Conservation (phyloP, 2,888 invertebrate species). For the Drosophila prostipennis region DNA sequence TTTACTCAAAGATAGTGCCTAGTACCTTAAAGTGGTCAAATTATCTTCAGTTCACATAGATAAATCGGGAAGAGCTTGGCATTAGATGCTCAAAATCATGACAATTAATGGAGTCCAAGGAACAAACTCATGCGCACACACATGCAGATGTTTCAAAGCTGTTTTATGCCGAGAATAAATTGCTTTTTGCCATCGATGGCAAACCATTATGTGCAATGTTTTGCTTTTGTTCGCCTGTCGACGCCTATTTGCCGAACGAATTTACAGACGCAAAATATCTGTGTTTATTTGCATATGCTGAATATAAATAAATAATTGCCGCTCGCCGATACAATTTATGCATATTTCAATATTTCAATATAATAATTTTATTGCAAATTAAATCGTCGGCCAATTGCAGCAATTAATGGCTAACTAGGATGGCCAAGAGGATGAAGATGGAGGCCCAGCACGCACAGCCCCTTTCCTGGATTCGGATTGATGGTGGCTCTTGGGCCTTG, state of each 20-base stretch:
- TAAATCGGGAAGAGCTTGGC: slow-evolving; percentile 5
- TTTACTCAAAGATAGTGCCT: not conserved
- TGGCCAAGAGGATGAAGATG: not conserved
- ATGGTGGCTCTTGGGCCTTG: slow-evolving; percentile 7
- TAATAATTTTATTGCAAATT: slow-evolving; percentile 48
- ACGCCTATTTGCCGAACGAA: slow-evolving; percentile 38
- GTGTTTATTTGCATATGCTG: slow-evolving; percentile 50
- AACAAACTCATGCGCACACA: slow-evolving; percentile 5
- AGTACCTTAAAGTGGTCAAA: too few species aligned
- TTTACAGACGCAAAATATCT: slow-evolving; percentile 35
- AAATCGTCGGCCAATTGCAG: slow-evolving; percentile 34
- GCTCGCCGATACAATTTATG: slow-evolving; percentile 42
- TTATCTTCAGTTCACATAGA: too few species aligned
- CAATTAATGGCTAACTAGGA: slow-evolving; percentile 18
- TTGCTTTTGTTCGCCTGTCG: slow-evolving; percentile 19
- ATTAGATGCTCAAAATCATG: slow-evolving; percentile 4
- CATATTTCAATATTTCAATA: slow-evolving; percentile 40
- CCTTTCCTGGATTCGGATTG: not conserved
- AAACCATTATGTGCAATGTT: slow-evolving; percentile 1
- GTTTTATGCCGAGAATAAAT: slow-evolving; percentile 44
- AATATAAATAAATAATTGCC: slow-evolving; percentile 51
- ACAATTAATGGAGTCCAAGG: slow-evolving; percentile 42
- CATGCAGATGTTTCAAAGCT: slow-evolving; percentile 13
- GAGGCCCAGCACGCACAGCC: not conserved
- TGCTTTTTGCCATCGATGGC: slow-evolving; percentile 36